phyloP scores from a whole-genome alignment of 1,140 invertebrate genomes.

The Aphaenogaster floridana region DNA sequence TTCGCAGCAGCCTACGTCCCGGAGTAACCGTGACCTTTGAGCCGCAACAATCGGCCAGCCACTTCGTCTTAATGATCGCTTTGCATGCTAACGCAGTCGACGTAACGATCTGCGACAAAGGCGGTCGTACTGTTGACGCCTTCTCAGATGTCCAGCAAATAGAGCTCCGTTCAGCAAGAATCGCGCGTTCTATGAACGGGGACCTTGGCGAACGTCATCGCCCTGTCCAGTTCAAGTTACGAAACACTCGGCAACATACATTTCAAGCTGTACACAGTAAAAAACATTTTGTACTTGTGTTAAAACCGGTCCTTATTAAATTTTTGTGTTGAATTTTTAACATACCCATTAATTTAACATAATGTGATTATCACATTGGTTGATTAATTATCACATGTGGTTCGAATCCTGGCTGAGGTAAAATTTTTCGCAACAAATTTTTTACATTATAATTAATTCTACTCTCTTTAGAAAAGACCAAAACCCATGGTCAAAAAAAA shows the following conservation, averaged over 20 bases:
- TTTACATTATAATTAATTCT: no score
- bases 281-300: no score
- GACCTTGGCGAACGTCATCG: neutral
- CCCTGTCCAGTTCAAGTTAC: neutral
- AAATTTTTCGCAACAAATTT: no score
- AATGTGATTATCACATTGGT: no score
- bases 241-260: neutral
- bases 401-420: no score
- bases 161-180: neutral
- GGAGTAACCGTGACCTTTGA: constrained; percentile 71
- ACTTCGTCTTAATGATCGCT: constrained; percentile 47
- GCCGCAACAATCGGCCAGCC: constrained; percentile 58
- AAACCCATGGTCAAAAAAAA: no score
- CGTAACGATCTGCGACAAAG: constrained; percentile 49
- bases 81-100: constrained; percentile 36
- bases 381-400: no score
- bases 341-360: no score
- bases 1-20: constrained; percentile 62
- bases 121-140: neutral
- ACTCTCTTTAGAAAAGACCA: no score
- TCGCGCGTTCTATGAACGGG: neutral
- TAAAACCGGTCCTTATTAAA: no score
- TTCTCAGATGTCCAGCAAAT: neutral
- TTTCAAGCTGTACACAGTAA: neutral
- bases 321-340: no score